Conservation (phyloP, 2,797 vertebrate genomes). For the Eptatretus atami region DNA sequence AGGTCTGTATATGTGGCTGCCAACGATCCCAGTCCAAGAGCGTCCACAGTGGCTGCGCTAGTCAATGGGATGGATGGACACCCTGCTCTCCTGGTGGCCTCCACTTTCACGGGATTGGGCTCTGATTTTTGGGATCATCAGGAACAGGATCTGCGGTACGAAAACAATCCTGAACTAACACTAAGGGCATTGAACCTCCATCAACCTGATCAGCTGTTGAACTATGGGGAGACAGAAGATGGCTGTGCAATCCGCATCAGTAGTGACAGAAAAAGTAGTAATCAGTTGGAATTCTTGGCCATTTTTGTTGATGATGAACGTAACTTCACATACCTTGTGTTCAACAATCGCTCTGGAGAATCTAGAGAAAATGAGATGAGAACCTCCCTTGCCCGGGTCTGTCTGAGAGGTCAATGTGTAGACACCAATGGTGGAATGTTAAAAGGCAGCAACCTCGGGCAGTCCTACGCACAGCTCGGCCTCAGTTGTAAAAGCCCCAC, state of each 20-base stretch:
- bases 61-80: constrained; percentile 21
- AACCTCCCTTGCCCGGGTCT: constrained; percentile 67
- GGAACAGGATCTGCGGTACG: constrained; percentile 68
- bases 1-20: constrained; percentile 91
- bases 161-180: constrained; percentile 89
- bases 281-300: constrained; percentile 61
- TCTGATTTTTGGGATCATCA: constrained; percentile 68
- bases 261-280: constrained; percentile 41
- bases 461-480: constrained; percentile 79
- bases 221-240: constrained; percentile 83
- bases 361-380: constrained; percentile 66
- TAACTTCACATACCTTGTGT: constrained; percentile 54
- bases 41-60: constrained; percentile 64
- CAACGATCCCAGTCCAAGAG: constrained; percentile 42
- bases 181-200: constrained; percentile 49
- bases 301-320: constrained; percentile 31
- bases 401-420: constrained; percentile 22
- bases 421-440: constrained; percentile 16
- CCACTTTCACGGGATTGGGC: constrained; percentile 67
- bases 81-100: constrained; percentile 44
- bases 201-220: constrained; percentile 46
- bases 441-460: constrained; percentile 68
- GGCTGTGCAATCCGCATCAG: constrained; percentile 94
- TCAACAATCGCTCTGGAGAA: constrained; percentile 41
- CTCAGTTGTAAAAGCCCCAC: constrained; percentile 30